Evolutionary conservation across 2,113 vertebrate genomes (phyloP).

Genomic region (Sphaerodactylus townsendi): DNA sequence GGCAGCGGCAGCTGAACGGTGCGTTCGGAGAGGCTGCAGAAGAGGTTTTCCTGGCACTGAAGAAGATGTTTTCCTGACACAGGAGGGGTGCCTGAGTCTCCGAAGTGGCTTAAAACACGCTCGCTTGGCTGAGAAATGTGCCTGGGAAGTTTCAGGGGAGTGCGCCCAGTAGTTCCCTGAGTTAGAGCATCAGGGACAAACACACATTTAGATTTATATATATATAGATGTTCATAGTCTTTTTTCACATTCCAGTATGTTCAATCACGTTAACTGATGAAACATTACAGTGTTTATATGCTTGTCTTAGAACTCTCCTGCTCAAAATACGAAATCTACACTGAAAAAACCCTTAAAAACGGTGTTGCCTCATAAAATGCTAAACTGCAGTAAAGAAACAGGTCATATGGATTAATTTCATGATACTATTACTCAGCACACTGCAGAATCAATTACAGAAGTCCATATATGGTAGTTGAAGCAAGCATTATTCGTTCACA

Average conservation of each 20-base stretch:
- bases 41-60: too few relatives aligned
- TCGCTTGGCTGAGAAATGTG: too few relatives aligned
- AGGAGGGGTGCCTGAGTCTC: too few relatives aligned
- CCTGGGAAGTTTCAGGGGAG: too few relatives aligned
- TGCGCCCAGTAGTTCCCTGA: too few relatives aligned
- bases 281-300: background rate
- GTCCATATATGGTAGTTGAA: slow-evolving; percentile 31
- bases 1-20: too few relatives aligned
- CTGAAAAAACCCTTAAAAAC: background rate
- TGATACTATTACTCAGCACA: background rate
- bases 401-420: slow-evolving; percentile 6
- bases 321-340: background rate
- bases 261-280: background rate
- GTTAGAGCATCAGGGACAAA: too few relatives aligned
- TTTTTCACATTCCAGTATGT: background rate
- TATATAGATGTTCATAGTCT: too few relatives aligned
- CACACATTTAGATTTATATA: too few relatives aligned
- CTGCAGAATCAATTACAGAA: slow-evolving; percentile 37
- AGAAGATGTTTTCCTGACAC: too few relatives aligned
- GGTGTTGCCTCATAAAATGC: background rate
- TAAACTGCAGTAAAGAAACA: background rate
- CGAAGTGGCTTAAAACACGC: too few relatives aligned
- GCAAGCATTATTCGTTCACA: slow-evolving; percentile 31
- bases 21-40: too few relatives aligned
- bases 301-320: background rate